phyloP scores from a whole-genome alignment of 37 sponge, comb jelly and placozoan species.

The Beroe ovata region DNA sequence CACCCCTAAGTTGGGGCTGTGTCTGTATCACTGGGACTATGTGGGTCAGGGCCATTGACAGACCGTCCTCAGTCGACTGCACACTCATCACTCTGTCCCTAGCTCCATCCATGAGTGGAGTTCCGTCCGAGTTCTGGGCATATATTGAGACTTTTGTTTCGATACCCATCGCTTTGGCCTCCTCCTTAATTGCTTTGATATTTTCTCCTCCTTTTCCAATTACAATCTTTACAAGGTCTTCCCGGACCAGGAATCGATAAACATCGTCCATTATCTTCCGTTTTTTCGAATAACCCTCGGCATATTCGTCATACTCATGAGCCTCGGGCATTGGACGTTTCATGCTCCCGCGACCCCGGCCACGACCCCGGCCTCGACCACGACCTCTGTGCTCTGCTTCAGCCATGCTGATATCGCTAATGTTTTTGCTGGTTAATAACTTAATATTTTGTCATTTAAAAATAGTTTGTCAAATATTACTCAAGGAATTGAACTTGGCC shows the following conservation, averaged over 20 bases:
- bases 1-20: not conserved
- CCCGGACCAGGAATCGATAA: constrained; percentile 32
- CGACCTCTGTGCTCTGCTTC: constrained; percentile 32
- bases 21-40: constrained; percentile 9
- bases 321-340: constrained; percentile 5
- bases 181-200: constrained; percentile 54
- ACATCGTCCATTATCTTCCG: constrained; percentile 67
- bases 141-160: constrained; percentile 59
- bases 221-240: constrained; percentile 39
- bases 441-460: too few relatives aligned
- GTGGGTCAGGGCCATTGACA: constrained; percentile 22
- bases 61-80: constrained; percentile 35
- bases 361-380: not conserved
- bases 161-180: constrained; percentile 32
- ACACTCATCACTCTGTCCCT: constrained; percentile 66
- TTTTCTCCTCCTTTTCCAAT: constrained; percentile 62
- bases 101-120: constrained; percentile 43
- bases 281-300: not conserved
- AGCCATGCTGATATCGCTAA: constrained; percentile 12
- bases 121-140: constrained; percentile 35
- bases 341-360: not conserved
- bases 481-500: too few relatives aligned
- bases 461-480: too few relatives aligned
- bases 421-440: too few relatives aligned
- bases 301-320: constrained; percentile 27